Evolutionary conservation across 2,888 invertebrate species (phyloP).

Genomic region (Cephus rjabovi): DNA sequence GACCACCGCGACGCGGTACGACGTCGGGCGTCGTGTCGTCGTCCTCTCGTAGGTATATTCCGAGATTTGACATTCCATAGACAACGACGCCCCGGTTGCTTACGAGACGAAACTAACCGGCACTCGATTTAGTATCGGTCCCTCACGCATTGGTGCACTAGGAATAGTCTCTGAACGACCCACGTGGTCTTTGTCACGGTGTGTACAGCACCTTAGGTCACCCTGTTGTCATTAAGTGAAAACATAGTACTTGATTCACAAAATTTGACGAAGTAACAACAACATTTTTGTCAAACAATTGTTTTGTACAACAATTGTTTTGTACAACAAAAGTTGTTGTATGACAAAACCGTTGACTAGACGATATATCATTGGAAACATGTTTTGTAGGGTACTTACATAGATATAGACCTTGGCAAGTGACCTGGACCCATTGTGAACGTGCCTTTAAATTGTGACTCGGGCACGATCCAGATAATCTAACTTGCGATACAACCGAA

Average conservation of each 20-base stretch:
- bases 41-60: background rate
- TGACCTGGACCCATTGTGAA: too few relatives aligned
- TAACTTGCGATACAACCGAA: too few relatives aligned
- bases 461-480: too few relatives aligned
- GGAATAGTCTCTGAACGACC: slow-evolving; percentile 20
- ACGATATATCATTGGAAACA: too few relatives aligned
- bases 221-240: background rate
- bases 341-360: too few relatives aligned
- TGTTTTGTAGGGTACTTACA: too few relatives aligned
- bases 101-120: background rate
- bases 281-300: background rate
- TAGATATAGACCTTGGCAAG: too few relatives aligned
- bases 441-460: too few relatives aligned
- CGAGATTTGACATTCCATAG: slow-evolving; percentile 10
- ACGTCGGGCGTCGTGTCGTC: background rate
- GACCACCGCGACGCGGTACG: slow-evolving; percentile 40
- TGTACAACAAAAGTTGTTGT: background rate
- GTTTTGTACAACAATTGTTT: background rate
- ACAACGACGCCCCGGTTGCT: background rate
- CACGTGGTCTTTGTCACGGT: slow-evolving; percentile 11
- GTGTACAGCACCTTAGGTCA: background rate
- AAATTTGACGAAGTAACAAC: background rate
- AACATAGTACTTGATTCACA: background rate
- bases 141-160: slow-evolving; percentile 20
- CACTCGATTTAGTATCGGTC: slow-evolving; percentile 4